These are phyloP conservation scores for Cynopterus sphinx DNA, from an alignment of 2,797 vertebrate species.

Conservation along the genomic window DNA sequence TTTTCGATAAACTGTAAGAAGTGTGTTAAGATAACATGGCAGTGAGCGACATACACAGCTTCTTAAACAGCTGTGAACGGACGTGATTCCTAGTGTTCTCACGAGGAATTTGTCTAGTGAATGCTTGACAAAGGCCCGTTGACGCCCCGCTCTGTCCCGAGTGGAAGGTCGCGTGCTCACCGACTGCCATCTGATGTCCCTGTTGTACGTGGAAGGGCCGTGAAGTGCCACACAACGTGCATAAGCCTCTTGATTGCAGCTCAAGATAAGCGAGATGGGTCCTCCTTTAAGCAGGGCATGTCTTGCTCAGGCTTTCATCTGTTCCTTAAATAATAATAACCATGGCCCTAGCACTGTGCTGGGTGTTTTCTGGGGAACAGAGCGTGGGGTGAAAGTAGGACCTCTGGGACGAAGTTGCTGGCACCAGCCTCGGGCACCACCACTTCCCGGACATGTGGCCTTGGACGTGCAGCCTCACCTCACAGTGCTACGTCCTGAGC, in stretches of 20 bases:
- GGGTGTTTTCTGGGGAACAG: background rate
- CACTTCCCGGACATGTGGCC: background rate
- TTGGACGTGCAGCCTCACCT: background rate
- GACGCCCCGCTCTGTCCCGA: background rate
- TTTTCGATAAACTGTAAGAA: background rate
- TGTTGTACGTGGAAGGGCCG: background rate
- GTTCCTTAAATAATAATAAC: too few species aligned
- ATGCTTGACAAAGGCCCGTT: background rate
- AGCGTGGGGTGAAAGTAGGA: background rate
- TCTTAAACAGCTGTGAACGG: background rate
- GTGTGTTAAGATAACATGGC: background rate
- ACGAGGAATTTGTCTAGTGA: background rate
- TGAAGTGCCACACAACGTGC: background rate
- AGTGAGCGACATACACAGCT: background rate
- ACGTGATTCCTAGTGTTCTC: background rate
- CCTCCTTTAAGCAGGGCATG: background rate
- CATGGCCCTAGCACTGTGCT: background rate
- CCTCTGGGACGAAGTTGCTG: background rate
- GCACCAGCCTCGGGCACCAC: background rate
- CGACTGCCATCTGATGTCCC: background rate
- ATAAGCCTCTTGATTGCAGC: background rate
- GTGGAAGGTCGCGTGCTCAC: background rate
- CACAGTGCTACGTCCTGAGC: background rate
- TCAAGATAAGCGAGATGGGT: background rate
- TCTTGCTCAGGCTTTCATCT: background rate